A percentile compares a stretch with the other conserved stretches of the same genome.
Conservation (phyloP, 2,797 vertebrate species). For the Tenualosa ilisha region DNA sequence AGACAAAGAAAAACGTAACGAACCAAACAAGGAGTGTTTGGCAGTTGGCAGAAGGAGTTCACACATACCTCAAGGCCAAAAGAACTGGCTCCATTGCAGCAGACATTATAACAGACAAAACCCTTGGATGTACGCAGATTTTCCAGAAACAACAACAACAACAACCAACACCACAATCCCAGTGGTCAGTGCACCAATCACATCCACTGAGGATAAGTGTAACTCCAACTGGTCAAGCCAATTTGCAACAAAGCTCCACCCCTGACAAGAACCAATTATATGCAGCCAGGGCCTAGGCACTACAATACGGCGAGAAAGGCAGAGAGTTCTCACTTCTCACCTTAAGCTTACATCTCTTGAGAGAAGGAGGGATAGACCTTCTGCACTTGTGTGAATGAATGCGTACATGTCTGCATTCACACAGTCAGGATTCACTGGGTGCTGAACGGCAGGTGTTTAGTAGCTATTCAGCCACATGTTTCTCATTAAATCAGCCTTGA, state of each 20-base stretch:
- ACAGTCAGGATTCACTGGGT: background rate
- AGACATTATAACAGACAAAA: background rate
- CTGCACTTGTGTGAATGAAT: background rate
- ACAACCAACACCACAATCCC: background rate
- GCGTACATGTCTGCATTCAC: background rate
- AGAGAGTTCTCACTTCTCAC: background rate
- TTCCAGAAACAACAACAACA: background rate
- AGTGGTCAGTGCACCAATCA: background rate
- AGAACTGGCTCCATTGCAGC: background rate
- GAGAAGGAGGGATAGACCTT: background rate
- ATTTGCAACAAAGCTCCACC: constrained; percentile 10
- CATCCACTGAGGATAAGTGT: background rate
- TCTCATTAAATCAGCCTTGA: background rate
- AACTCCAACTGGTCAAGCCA: constrained; percentile 3
- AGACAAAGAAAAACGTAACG: too few species aligned
- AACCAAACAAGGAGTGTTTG: too few species aligned
- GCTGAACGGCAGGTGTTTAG: background rate
- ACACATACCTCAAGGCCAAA: background rate
- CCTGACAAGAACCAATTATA: background rate
- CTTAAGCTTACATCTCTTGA: background rate
- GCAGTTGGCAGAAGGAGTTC: too few species aligned
- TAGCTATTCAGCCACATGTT: background rate
- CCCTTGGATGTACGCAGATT: background rate
- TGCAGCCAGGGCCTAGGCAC: background rate
- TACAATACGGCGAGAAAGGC: background rate